Evolutionary conservation across 2,113 vertebrate species (phyloP), one percentile per base, ranked within the genome.

Genomic region (Micronycteris hirsuta): DNA sequence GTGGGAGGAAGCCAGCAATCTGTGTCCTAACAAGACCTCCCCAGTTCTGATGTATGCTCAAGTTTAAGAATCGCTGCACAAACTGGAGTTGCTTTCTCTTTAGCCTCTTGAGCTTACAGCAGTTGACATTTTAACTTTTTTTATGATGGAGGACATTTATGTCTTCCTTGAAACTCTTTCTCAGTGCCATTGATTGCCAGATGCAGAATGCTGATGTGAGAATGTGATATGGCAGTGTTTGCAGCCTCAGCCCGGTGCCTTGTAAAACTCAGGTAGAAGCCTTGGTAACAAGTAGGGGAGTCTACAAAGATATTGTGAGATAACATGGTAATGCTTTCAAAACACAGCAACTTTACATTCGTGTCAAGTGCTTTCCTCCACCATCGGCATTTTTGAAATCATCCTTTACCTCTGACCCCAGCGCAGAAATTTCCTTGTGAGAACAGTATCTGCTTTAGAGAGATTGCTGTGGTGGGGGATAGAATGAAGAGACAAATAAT

Each of bases 91-190:
- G 70, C 54, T 91, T 96, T 83, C 28, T 43, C 80, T 84, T 52
- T 38, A 33, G 71, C 70, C 52, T 81, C 78, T 49, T 38, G 68
- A 80, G 41, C 28, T 92, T 78, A 47, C 17, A 65, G 63, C 52
- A 49, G 14, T 88, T 92, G 94, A 52, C 89, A 47, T 77, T 94
- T 82, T 78, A 87, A 81, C 49, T 71, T 82, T 76, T 76, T 31
- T 17, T 36, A 3, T 38, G 26, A 56, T n/a, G 24, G 61, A 67
- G 61, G 33, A 28, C 41, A 49, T 24, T 91, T 77, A 36, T 36
- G 15, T 91, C 24, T 95, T 71, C 54, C 56, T 73, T 86, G 86
- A n/a, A 86, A 71, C 9, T 90, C 28, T 76, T 68, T 31, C 17
- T 68, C 47, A 36, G 58, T 92, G n/a, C 26, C 26, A 0, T 56